Base-by-base conservation (phyloP, 92 coral and sea anemone species). In the Scolanthus callimorphus region DNA sequence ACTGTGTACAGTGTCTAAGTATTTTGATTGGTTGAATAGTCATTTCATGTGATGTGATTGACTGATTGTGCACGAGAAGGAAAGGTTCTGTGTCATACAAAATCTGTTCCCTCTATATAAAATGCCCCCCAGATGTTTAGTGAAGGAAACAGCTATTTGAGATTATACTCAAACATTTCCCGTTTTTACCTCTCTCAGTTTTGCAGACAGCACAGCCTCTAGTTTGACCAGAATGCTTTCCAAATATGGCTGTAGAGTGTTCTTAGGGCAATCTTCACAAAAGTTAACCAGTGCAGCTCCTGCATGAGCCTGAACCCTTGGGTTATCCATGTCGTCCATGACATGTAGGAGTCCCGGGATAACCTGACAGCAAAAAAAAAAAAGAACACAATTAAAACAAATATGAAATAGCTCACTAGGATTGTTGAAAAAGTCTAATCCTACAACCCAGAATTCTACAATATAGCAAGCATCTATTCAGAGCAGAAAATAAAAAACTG, bases 251-350 rank as follows among this genome's bases (percentile, higher is more conserved):
- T 85, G 54, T 15, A 94, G 67, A 19, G 83, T 89, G 46, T 67
- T 65, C 53, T 94, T 94, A 3, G 99, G 99, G 52, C 99, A 94
- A 28, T 94, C 99, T 15, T 94, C 99, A 53, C 97, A 88, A 64
- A 94, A 94, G 45, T 94, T 89, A 11, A 92, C 98, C 27, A 92
- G 85, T 29, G 98, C 98, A 1, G 98, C 98, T 2, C 96, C 98
- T 25, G 98, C 96, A 39, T 92, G 98, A 2, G 98, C 98, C 71
- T 92, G 98, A 25, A 92, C 98, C 63, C 98, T 85, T n/a, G 98
- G 98, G 69, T 92, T 92, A 10, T 61, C 83, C 10, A 90, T 31
- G 60, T 92, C 98, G 25, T 92, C 94, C 72, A 92, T 67, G 24
- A 92, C 98, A 23, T 73, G 79, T 0, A 92, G 71, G 4, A 92